These are phyloP conservation scores for Trichogramma pretiosum DNA, from an alignment of 1,140 invertebrate species.

Conservation along the genomic window DNA sequence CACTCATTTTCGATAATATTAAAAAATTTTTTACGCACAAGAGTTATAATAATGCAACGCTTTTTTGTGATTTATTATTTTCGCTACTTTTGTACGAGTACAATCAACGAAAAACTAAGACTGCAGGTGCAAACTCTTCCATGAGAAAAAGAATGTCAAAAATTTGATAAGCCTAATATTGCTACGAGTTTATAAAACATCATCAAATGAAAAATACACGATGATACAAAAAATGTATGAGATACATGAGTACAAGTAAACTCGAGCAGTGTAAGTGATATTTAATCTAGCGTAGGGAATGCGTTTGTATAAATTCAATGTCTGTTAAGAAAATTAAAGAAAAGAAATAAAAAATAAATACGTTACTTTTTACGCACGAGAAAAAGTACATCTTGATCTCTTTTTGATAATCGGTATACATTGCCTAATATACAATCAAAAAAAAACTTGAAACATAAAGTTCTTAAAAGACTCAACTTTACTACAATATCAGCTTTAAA, in stretches of 20 bases:
- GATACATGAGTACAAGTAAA: constrained; percentile 28
- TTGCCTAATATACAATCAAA: constrained; percentile 29
- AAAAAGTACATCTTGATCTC: constrained; percentile 34
- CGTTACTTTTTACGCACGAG: constrained; percentile 32
- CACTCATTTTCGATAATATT: constrained; percentile 9
- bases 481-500: too few species aligned
- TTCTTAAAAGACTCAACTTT: too few species aligned
- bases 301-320: constrained; percentile 39
- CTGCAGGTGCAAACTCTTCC: constrained; percentile 24
- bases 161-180: constrained; percentile 23
- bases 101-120: constrained; percentile 32
- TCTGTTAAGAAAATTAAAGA: constrained; percentile 28
- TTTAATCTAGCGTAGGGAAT: constrained; percentile 40
- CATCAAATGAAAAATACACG: constrained; percentile 15
- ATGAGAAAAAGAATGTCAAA: constrained; percentile 20
- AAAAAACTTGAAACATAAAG: constrained; percentile 9
- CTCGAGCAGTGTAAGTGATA: constrained; percentile 40
- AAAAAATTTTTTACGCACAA: constrained; percentile 6
- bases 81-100: constrained; percentile 29
- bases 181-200: constrained; percentile 14
- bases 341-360: constrained; percentile 16
- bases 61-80: constrained; percentile 29
- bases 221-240: constrained; percentile 13
- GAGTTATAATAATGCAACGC: constrained; percentile 24
- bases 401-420: constrained; percentile 38